phyloP scores from a whole-genome alignment of 2,797 vertebrate species.

The Siniperca obscura region DNA sequence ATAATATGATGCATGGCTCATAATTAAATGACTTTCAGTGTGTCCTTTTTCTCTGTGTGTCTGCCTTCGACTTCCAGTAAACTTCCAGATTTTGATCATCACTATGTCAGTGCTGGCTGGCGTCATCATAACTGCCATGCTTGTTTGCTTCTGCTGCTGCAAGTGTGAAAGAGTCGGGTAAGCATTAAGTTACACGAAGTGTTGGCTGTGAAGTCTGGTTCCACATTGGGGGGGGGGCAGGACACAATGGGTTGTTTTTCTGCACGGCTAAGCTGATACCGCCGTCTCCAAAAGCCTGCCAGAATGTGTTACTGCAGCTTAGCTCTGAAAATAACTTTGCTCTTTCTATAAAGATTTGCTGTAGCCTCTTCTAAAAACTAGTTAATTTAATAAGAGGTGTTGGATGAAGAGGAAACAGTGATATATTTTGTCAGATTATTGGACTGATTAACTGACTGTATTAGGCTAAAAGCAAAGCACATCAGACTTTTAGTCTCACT shows the following conservation, averaged over 20 bases:
- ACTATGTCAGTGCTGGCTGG: slow-evolving; percentile 89
- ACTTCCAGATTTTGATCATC: slow-evolving; percentile 95
- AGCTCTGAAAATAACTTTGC: slow-evolving; percentile 41
- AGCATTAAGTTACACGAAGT: slow-evolving; percentile 70
- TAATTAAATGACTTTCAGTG: not conserved
- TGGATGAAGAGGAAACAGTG: not conserved
- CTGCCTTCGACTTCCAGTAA: slow-evolving; percentile 81
- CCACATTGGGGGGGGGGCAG: slow-evolving; percentile 16
- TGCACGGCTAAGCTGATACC: slow-evolving; percentile 72
- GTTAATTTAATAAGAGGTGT: not conserved
- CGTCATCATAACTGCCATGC: slow-evolving; percentile 82
- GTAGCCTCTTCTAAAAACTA: not conserved
- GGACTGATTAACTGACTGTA: not conserved
- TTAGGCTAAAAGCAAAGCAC: no score
- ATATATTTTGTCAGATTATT: not conserved
- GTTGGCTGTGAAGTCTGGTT: slow-evolving; percentile 52
- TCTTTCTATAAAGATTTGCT: not conserved
- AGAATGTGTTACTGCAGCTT: slow-evolving; percentile 50
- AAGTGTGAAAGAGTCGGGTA: slow-evolving; percentile 86
- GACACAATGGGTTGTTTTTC: slow-evolving; percentile 76
- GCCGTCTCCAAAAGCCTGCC: slow-evolving; percentile 71
- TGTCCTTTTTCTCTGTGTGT: not conserved
- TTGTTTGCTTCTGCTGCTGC: slow-evolving; percentile 90
- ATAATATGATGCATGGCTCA: not conserved
- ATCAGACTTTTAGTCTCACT: not conserved